These are phyloP conservation scores for Lepus americanus DNA, from an alignment of 2,113 vertebrate genomes.

Conservation along the genomic window DNA sequence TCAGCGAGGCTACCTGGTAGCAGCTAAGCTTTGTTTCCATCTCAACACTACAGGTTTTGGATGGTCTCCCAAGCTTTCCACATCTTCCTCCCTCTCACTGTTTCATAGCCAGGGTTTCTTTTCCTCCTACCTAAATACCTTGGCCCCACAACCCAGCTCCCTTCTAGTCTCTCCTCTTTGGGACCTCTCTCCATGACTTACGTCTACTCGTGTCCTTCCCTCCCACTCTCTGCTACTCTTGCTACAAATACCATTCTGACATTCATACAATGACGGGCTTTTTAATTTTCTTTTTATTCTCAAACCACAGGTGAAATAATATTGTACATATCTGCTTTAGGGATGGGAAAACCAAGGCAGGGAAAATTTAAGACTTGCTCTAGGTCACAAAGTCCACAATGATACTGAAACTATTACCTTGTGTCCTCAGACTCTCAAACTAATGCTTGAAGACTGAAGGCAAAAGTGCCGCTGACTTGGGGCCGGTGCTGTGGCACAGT, in stretches of 20 bases:
- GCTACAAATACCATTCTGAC: constrained; percentile 7
- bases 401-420: background rate
- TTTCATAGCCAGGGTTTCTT: background rate
- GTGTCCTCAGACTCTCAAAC: background rate
- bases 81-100: background rate
- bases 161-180: constrained; percentile 60
- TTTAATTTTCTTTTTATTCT: background rate
- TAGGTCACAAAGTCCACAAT: constrained; percentile 40
- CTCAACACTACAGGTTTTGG: constrained; percentile 4
- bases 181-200: constrained; percentile 1
- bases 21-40: background rate
- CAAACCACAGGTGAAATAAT: constrained; percentile 5
- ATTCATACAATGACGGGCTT: background rate
- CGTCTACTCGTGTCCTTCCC: constrained; percentile 20
- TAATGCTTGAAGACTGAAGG: constrained; percentile 37
- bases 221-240: background rate
- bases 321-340: constrained; percentile 21
- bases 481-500: no score
- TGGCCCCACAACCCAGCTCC: background rate
- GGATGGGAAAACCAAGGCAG: background rate
- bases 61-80: background rate
- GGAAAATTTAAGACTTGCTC: constrained; percentile 1
- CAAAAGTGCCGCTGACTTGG: background rate
- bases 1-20: constrained; percentile 6
- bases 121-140: background rate